Conservation (phyloP, 1,140 invertebrate species). For the Drosophila tropicalis region DNA sequence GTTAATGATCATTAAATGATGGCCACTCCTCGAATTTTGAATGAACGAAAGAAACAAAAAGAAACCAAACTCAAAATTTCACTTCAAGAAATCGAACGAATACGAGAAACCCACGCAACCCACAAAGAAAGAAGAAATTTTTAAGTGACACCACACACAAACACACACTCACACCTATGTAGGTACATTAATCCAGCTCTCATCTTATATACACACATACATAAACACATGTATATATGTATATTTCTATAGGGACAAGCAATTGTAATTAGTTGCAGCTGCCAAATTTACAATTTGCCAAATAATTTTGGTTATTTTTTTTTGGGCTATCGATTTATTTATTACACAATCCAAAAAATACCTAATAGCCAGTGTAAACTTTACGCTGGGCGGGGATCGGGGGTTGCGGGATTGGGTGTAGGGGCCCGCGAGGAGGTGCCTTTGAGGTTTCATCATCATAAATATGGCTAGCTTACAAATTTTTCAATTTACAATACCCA, state of each 20-base stretch:
- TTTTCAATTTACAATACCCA: constrained; percentile 19
- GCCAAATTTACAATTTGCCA: constrained; percentile 36
- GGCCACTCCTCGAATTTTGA: constrained; percentile 56
- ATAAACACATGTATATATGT: no score
- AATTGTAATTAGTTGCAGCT: constrained; percentile 20
- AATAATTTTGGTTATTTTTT: constrained; percentile 30
- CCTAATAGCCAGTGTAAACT: constrained; percentile 27
- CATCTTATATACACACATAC: no score
- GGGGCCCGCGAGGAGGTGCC: no score
- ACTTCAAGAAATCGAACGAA: constrained; percentile 57
- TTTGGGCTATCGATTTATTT: constrained; percentile 46
- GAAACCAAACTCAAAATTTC: constrained; percentile 55
- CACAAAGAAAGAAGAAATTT: constrained; percentile 54
- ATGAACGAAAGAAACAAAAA: constrained; percentile 37
- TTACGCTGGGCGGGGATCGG: no score
- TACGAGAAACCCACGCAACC: constrained; percentile 37
- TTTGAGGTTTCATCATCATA: constrained; percentile 61
- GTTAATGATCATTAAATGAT: constrained; percentile 38
- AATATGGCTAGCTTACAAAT: constrained; percentile 75
- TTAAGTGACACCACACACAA: constrained; percentile 53
- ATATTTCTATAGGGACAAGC: constrained; percentile 25
- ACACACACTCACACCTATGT: background rate
- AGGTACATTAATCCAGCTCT: background rate
- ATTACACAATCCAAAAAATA: constrained; percentile 62
- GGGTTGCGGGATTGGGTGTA: no score